phyloP scores from a whole-genome alignment of 2,888 invertebrate genomes.

The Abrostola tripartita region DNA sequence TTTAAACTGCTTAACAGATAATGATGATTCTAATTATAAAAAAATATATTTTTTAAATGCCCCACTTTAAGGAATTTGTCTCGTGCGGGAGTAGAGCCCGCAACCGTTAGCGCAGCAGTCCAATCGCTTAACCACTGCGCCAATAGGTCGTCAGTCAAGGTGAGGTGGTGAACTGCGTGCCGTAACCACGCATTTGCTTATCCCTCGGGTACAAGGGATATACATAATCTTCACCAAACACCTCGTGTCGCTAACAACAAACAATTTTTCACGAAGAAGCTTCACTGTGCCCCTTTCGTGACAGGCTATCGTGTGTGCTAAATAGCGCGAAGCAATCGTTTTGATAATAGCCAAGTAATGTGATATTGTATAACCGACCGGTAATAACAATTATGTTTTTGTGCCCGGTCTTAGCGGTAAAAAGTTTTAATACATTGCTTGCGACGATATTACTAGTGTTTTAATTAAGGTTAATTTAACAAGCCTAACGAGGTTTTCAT shows the following conservation, averaged over 20 bases:
- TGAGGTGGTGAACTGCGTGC: too few species aligned
- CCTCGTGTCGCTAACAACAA: background rate
- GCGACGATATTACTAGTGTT: constrained; percentile 14
- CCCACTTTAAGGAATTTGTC: too few species aligned
- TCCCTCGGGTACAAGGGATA: too few species aligned
- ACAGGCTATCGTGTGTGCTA: constrained; percentile 40
- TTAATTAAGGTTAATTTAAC: constrained; percentile 6
- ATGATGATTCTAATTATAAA: too few species aligned
- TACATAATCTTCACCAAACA: too few species aligned
- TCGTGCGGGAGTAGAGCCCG: too few species aligned
- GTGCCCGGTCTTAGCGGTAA: constrained; percentile 4
- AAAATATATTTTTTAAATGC: too few species aligned
- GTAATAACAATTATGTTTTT: constrained; percentile 40
- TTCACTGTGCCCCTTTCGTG: constrained; percentile 32
- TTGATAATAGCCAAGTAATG: constrained; percentile 41
- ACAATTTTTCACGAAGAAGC: constrained; percentile 6
- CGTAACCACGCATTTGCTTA: too few species aligned
- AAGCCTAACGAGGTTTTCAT: background rate
- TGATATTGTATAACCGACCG: constrained; percentile 47
- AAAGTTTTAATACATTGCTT: constrained; percentile 22
- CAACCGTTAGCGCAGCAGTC: too few species aligned
- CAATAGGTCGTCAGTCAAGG: too few species aligned
- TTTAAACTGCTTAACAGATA: too few species aligned
- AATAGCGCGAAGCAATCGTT: constrained; percentile 42
- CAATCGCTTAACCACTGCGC: too few species aligned